These are phyloP conservation scores for Apoda limacodes DNA, from an alignment of 2,888 invertebrate genomes.

Conservation along the genomic window DNA sequence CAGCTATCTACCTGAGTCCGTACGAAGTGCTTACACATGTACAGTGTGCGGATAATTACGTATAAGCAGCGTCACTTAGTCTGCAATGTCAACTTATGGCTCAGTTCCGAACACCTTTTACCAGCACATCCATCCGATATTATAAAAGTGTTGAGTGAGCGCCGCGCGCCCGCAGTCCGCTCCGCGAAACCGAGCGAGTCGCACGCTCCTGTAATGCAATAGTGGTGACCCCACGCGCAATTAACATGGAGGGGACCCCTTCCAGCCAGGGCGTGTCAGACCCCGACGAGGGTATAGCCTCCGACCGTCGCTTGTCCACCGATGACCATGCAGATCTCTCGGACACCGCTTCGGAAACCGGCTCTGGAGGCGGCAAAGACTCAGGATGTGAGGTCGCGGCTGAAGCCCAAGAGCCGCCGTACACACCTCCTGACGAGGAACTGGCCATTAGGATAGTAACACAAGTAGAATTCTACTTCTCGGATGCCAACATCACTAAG, in stretches of 20 bases:
- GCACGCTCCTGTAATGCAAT: constrained; percentile 51
- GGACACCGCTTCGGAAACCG: constrained; percentile 74
- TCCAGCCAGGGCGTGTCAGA: constrained; percentile 45
- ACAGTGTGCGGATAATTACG: no score
- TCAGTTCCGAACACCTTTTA: constrained; percentile 48
- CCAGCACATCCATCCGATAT: constrained; percentile 44
- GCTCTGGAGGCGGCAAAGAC: constrained; percentile 74
- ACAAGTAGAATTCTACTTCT: constrained; percentile 96
- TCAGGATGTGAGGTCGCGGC: constrained; percentile 75
- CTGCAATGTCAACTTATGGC: constrained; percentile 54
- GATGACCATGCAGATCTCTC: constrained; percentile 77
- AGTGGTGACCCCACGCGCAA: constrained; percentile 38
- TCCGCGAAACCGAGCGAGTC: constrained; percentile 49
- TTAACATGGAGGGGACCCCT: constrained; percentile 53
- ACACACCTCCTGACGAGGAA: constrained; percentile 79
- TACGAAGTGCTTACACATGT: no score
- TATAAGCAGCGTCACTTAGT: constrained; percentile 30
- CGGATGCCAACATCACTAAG: constrained; percentile 93
- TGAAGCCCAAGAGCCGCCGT: constrained; percentile 71
- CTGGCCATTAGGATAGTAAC: constrained; percentile 82
- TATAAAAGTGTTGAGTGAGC: constrained; percentile 42
- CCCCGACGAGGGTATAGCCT: constrained; percentile 56
- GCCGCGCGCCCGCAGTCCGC: constrained; percentile 64
- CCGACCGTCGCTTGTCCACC: constrained; percentile 57
- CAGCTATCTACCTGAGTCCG: no score